These are phyloP conservation scores for Alloplasta piceator DNA, from an alignment of 2,888 invertebrate genomes.

Conservation along the genomic window DNA sequence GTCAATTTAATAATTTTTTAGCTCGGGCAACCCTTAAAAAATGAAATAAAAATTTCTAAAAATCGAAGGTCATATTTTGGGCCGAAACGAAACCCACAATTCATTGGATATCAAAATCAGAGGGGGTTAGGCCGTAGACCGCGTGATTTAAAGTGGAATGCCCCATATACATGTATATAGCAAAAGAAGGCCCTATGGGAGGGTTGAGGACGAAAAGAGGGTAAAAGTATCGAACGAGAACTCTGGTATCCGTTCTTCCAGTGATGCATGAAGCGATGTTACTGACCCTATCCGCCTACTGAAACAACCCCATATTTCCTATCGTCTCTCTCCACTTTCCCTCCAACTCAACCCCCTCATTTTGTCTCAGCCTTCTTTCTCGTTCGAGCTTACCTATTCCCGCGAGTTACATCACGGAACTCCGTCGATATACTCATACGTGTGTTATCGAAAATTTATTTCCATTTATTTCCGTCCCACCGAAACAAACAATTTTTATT, in stretches of 20 bases:
- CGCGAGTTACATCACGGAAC: not conserved
- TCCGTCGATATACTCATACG: too few relatives aligned
- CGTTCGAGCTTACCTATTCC: not conserved
- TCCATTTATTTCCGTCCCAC: conserved; percentile 70
- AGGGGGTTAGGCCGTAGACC: too few relatives aligned
- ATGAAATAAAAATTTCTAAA: too few relatives aligned
- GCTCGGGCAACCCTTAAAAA: too few relatives aligned
- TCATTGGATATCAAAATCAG: too few relatives aligned
- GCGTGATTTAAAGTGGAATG: too few relatives aligned
- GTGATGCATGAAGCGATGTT: conserved; percentile 75
- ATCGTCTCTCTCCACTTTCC: conserved; percentile 46
- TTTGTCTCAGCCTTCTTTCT: conserved; percentile 44
- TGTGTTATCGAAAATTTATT: conserved; percentile 70
- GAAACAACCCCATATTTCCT: conserved; percentile 72
- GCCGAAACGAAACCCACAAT: too few relatives aligned
- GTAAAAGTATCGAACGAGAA: conserved; percentile 61
- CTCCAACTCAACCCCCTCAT: conserved; percentile 17
- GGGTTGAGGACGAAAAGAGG: conserved; percentile 45
- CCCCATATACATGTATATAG: too few relatives aligned
- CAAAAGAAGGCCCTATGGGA: conserved; percentile 15
- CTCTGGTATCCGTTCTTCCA: conserved; percentile 53
- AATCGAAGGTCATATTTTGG: too few relatives aligned
- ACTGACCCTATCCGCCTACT: conserved; percentile 74
- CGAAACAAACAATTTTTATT: conserved; percentile 25
- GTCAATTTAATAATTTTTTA: too few relatives aligned